These are phyloP conservation scores for Melanotaenia trifasciata DNA, from an alignment of 2,797 vertebrate species.

Conservation along the genomic window DNA sequence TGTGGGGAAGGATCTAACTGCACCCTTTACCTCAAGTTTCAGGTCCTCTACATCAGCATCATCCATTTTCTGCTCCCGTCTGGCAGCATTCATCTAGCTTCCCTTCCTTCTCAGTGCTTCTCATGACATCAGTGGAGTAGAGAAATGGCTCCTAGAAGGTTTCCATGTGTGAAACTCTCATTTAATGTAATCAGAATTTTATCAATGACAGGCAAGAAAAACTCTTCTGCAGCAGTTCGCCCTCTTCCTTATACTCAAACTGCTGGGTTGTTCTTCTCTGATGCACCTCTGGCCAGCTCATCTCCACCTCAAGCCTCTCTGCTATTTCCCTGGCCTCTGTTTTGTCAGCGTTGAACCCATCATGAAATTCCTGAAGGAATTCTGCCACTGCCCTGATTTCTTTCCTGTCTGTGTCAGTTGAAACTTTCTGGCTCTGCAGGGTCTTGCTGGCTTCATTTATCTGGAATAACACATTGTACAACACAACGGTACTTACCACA, in stretches of 20 bases:
- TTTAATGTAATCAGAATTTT: conserved; percentile 12
- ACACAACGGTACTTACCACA: no score
- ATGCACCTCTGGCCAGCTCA: conserved; percentile 14
- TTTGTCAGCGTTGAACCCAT: background rate
- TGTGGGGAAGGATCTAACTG: background rate
- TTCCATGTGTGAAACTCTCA: conserved; percentile 31
- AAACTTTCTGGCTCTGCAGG: no score
- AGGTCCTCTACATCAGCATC: conserved; percentile 5
- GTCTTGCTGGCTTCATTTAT: no score
- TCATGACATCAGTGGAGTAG: background rate
- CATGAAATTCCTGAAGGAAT: background rate
- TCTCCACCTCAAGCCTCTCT: conserved; percentile 25
- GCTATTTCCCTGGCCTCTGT: conserved; percentile 17
- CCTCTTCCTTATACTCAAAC: background rate
- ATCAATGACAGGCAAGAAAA: conserved; percentile 18
- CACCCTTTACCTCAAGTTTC: background rate
- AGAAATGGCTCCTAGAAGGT: conserved; percentile 7
- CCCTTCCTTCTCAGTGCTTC: background rate
- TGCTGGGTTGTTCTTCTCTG: background rate
- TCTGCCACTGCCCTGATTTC: no score
- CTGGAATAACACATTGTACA: no score
- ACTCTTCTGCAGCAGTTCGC: background rate
- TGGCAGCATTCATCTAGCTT: conserved; percentile 4
- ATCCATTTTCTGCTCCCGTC: conserved; percentile 3
- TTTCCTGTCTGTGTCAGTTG: no score